These are phyloP conservation scores for Tiaroga cobitis DNA, from an alignment of 2,797 vertebrate genomes.

Conservation along the genomic window DNA sequence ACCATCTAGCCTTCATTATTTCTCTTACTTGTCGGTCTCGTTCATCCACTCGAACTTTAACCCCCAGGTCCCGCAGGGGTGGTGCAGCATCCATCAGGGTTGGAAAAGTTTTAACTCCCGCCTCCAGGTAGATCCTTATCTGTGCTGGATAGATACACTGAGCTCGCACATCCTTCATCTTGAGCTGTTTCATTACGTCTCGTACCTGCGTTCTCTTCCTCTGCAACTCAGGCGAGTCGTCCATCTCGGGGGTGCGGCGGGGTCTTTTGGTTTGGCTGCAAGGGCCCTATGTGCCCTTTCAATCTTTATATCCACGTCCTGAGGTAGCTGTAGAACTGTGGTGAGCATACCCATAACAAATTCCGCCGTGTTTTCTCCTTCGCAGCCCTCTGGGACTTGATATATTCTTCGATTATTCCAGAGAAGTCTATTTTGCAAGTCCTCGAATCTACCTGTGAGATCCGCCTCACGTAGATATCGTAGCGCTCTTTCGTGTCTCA, in stretches of 20 bases:
- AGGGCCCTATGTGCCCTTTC: conserved; percentile 39
- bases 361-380: conserved; percentile 16
- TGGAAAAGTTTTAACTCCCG: conserved; percentile 10
- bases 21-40: not conserved
- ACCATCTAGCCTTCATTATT: not conserved
- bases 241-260: not conserved
- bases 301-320: conserved; percentile 28
- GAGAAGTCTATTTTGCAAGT: too few species aligned
- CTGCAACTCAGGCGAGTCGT: conserved; percentile 29
- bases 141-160: conserved; percentile 46
- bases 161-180: conserved; percentile 13
- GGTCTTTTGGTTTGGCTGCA: conserved; percentile 35
- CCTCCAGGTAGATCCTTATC: not conserved
- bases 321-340: not conserved
- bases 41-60: conserved; percentile 17
- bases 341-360: not conserved
- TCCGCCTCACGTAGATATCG: not conserved
- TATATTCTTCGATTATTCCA: too few species aligned
- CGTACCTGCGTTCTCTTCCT: conserved; percentile 29
- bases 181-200: conserved; percentile 31
- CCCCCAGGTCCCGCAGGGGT: not conserved
- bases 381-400: not conserved
- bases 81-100: conserved; percentile 15
- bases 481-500: not conserved
- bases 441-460: not conserved